Evolutionary conservation across 2,113 vertebrate genomes (phyloP).

Genomic region (Grus americana): DNA sequence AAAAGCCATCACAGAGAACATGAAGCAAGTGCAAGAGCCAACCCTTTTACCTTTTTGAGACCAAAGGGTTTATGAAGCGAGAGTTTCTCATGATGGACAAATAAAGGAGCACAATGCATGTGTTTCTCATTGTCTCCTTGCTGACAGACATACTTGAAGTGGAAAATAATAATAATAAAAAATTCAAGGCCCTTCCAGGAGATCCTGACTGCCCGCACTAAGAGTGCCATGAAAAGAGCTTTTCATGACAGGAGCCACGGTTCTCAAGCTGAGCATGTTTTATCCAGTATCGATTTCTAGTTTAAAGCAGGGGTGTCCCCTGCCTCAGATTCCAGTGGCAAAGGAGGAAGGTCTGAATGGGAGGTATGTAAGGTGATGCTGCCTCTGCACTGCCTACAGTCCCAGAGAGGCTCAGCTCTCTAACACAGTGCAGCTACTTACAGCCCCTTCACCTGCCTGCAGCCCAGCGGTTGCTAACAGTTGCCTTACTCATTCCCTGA

Average conservation of each 20-base stretch:
- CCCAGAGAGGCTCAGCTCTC: neutral
- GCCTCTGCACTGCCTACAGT: neutral
- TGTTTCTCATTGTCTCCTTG: neutral
- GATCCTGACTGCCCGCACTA: neutral
- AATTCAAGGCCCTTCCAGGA: neutral
- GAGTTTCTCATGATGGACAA: neutral
- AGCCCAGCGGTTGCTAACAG: neutral
- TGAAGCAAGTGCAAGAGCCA: neutral
- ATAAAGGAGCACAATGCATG: neutral
- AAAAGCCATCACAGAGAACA: neutral
- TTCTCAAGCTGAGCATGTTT: neutral
- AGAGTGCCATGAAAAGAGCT: slow-evolving; percentile 11
- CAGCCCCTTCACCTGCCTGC: neutral
- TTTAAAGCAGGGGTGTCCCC: neutral
- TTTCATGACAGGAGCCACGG: neutral
- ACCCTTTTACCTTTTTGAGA: neutral
- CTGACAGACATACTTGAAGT: slow-evolving; percentile 22
- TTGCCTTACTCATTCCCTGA: neutral
- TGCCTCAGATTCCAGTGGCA: slow-evolving; percentile 4
- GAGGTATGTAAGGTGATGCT: neutral
- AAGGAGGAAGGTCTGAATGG: neutral
- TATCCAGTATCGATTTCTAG: neutral
- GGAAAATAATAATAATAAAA: slow-evolving; percentile 3
- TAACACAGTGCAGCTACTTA: neutral
- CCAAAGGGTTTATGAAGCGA: neutral